Base-by-base conservation (phyloP, 1,140 invertebrate species). In the Drosophila seguyi region DNA sequence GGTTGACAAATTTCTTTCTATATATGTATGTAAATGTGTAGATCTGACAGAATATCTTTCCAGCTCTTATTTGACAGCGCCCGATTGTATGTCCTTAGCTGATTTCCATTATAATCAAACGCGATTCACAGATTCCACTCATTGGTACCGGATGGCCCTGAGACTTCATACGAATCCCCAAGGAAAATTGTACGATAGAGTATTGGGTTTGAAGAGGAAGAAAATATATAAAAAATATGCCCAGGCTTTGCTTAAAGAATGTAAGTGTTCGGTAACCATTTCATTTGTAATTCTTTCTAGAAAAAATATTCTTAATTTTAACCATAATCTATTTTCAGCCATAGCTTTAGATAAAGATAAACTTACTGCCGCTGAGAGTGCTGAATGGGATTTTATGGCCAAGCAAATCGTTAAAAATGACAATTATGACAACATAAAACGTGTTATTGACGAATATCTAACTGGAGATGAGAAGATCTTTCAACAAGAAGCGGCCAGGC, bases 101-200 rank as follows among this genome's bases (percentile, higher is more conserved):
- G 58, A 68, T 14, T 57, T 59, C 20, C 38, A 84, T 3, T 69
- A 62, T 13, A 79, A 75, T 22, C 42, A 57, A 16, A 56, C n/a
- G 0, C 34, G 45, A 14, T 84, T 53, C 7, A 38, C 75, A 0
- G 48, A 48, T 18, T 59, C 60, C 2, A 66, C 65, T 1, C 71
- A 83, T 41, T 83, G 81, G 81, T 79, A 66, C 27, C 81, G 81
- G 34, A 75, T 45, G 44, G 81, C 71, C 1, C 10, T 83, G 0
- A 48, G 81, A 31, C 56, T 69, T 13, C 59, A 84, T 11, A 45
- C 25, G 7, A 2, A 8, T 8, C 34, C 71, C 3, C 41, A 75
- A 29, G 68, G 22, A 0, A 52, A 45, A 20, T 20, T 83, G 0
- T 79, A 75, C 27, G 29, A 55, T 1, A 66, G 47, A 18, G 75